Percentiles rank a stretch among this genome's conserved stretches.
Evolutionary conservation across 2,888 invertebrate species (phyloP).

Genomic region (Aphodius granarius): DNA sequence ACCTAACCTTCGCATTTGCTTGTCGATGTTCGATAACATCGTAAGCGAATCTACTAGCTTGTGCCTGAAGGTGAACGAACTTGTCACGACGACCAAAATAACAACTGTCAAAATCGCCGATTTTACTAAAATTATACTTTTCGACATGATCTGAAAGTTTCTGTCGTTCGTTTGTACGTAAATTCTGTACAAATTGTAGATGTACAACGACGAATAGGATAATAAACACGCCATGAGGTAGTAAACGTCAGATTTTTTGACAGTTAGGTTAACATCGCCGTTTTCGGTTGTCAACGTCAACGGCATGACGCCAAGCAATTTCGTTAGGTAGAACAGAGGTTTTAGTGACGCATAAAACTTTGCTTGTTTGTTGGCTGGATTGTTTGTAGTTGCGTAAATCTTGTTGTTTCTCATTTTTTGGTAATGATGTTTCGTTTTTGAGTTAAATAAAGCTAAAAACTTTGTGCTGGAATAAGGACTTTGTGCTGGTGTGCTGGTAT

Average conservation of each 20-base stretch:
- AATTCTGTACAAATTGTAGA: conserved; percentile 2
- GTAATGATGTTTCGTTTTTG: not conserved
- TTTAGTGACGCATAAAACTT: conserved; percentile 11
- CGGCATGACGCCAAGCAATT: conserved; percentile 8
- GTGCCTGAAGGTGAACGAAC: conserved; percentile 1
- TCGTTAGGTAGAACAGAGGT: conserved; percentile 4
- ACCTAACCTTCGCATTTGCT: not conserved
- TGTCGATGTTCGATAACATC: not conserved
- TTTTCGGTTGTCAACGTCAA: not conserved
- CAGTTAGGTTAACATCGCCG: not conserved
- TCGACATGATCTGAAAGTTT: not conserved
- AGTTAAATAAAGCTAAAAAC: not conserved
- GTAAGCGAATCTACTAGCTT: not conserved
- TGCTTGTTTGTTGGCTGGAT: not conserved
- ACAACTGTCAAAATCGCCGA: not conserved
- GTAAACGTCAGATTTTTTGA: not conserved
- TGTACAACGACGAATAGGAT: not conserved
- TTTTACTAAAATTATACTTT: conserved; percentile 1
- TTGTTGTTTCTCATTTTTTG: not conserved
- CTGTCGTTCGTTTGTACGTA: not conserved
- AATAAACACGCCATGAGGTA: conserved; percentile 5
- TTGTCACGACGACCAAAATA: conserved; percentile 10
- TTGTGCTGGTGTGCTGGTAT: too few species aligned
- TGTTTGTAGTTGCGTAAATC: not conserved
- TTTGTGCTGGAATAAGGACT: not conserved